Evolutionary conservation across 2,113 vertebrate species (phyloP), one percentile per base, ranked within the genome.

Genomic region (Chaenogobius annularis): DNA sequence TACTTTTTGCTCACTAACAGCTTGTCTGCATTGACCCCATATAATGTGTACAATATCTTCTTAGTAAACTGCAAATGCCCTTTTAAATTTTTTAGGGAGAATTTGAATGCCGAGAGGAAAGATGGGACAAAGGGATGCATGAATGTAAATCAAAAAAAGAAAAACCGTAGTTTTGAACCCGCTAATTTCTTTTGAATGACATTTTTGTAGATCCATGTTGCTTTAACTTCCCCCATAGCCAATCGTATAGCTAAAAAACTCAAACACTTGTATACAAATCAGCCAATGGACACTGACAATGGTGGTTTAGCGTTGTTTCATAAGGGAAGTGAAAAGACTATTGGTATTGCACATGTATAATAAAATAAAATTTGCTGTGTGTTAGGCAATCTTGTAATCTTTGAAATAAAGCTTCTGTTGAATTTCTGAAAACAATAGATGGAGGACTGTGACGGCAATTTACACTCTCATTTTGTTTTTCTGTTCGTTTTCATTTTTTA

Each of bases 341-440:
- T 93, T 87, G 94, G 95, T 96, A 95, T 98, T 98, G 97, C 97
- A 98, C 97, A 98, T 98, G 96, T 98, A 98, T 96, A 95, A 96
- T 98, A 98, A 88, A 92, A 94, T 93, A 95, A 95, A 94, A 93
- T 94, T 95, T 96, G 95, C 95, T 95, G 95, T 97, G 95, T 96
- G 95, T 96, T 96, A 95, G 94, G 95, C 95, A 96, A 96, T 96
- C 96, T 95, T 96, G 95, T 96, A 95, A 95, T 93, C 92, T 95
- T 95, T 93, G 92, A 90, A 58, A 88, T 85, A 86, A 92, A 91
- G 85, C 91, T 93, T 96, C 92, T 94, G 94, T 92, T 95, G 92
- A 93, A 95, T 95, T 96, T 94, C 93, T 94, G 94, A 93, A 58
- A 95, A 94, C 94, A 94, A 95, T 96, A 95, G 94, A 96, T 95